Conservation (phyloP, 2,113 vertebrate species). For the Atherinomorus stipes region DNA sequence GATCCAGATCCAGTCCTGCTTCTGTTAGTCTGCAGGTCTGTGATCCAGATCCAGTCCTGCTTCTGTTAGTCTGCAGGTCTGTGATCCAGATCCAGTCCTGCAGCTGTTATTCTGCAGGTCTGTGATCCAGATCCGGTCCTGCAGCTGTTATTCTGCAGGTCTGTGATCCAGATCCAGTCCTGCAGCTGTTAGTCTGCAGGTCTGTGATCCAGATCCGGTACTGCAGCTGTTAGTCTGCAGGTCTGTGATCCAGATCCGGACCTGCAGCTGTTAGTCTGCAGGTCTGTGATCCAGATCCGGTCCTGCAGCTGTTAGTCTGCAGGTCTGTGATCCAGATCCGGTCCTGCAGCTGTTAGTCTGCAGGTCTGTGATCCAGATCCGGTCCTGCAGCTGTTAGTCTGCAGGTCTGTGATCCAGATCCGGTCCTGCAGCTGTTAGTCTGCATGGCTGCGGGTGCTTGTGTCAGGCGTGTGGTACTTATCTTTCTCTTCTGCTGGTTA, state of each 20-base stretch:
- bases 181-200: constrained; percentile 76
- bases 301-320: constrained; percentile 79
- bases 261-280: constrained; percentile 78
- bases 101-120: constrained; percentile 77
- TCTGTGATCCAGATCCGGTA: too few relatives aligned
- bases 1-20: too few relatives aligned
- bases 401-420: too few relatives aligned
- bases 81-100: too few relatives aligned
- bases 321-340: too few relatives aligned
- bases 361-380: too few relatives aligned
- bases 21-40: constrained; percentile 80
- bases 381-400: constrained; percentile 81
- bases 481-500: constrained; percentile 99
- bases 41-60: too few relatives aligned
- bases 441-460: rapidly evolving
- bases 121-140: too few relatives aligned
- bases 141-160: constrained; percentile 76
- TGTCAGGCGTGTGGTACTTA: constrained; percentile 78
- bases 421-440: too few relatives aligned
- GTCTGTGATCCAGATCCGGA: too few relatives aligned
- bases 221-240: constrained; percentile 77
- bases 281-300: too few relatives aligned
- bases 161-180: too few relatives aligned
- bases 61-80: constrained; percentile 80
- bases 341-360: constrained; percentile 80